Conservation (phyloP, 2,797 vertebrate species). For the Carapus acus region DNA sequence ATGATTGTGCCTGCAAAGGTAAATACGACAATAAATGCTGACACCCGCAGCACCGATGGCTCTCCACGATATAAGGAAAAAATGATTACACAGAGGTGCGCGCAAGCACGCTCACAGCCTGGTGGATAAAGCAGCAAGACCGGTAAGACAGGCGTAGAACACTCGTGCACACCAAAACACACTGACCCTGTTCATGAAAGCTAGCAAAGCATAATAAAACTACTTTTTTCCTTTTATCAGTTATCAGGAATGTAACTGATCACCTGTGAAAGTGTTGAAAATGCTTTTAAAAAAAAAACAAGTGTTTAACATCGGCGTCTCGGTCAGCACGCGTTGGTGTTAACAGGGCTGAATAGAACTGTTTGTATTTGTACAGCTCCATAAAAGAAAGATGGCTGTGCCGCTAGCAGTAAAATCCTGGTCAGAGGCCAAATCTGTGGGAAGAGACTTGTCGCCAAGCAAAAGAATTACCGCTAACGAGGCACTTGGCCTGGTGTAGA, state of each 20-base stretch:
- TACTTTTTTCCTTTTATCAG: too few species aligned
- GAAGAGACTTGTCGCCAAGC: slow-evolving; percentile 16
- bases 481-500: neutral
- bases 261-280: neutral
- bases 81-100: slow-evolving; percentile 17
- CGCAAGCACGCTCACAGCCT: slow-evolving; percentile 15
- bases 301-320: neutral
- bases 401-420: slow-evolving; percentile 27
- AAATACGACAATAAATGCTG: slow-evolving; percentile 56
- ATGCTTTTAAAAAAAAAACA: too few species aligned
- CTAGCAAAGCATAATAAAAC: too few species aligned
- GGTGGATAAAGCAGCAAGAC: too few species aligned
- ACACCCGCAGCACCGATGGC: slow-evolving; percentile 33
- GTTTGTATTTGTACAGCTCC: neutral
- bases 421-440: slow-evolving; percentile 33
- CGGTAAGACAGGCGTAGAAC: too few species aligned
- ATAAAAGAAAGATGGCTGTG: slow-evolving; percentile 15
- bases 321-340: too few species aligned
- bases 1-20: slow-evolving; percentile 33
- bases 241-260: too few species aligned
- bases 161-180: too few species aligned
- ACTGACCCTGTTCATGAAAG: too few species aligned
- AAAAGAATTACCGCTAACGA: slow-evolving; percentile 26
- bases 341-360: too few species aligned
- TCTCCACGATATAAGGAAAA: slow-evolving; percentile 31